Conservation (phyloP, 2,113 vertebrate genomes). For the Tricholaema leucomelas region DNA sequence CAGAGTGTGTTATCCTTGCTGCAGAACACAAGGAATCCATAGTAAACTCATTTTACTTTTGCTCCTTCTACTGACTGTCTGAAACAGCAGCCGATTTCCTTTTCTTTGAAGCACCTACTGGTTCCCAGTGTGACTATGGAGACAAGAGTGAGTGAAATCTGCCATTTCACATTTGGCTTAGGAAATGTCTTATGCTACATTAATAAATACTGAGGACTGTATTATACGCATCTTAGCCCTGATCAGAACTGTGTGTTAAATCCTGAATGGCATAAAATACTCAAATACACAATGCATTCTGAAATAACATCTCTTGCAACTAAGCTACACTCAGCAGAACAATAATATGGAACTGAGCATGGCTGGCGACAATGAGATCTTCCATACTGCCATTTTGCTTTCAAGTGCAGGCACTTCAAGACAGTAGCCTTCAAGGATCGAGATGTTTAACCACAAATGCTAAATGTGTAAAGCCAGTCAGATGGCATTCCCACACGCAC, state of each 20-base stretch:
- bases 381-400: not conserved
- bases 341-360: not conserved
- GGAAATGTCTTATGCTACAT: not conserved
- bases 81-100: not conserved
- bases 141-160: not conserved
- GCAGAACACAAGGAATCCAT: not conserved
- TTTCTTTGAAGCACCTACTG: not conserved
- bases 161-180: not conserved
- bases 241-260: not conserved
- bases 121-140: not conserved
- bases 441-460: not conserved
- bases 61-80: not conserved
- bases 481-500: not conserved
- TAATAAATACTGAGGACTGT: not conserved
- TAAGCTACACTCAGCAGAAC: not conserved
- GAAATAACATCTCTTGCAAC: not conserved
- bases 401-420: not conserved
- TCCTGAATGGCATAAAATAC: not conserved
- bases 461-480: conserved; percentile 31
- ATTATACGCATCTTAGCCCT: not conserved
- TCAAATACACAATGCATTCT: not conserved
- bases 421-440: not conserved
- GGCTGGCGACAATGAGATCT: not conserved
- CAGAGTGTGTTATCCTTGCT: not conserved
- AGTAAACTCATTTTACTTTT: not conserved